A percentile compares a stretch with the other conserved stretches of the same genome.
Evolutionary conservation across 2,113 vertebrate species (phyloP).

Genomic region (Carassius carassius): DNA sequence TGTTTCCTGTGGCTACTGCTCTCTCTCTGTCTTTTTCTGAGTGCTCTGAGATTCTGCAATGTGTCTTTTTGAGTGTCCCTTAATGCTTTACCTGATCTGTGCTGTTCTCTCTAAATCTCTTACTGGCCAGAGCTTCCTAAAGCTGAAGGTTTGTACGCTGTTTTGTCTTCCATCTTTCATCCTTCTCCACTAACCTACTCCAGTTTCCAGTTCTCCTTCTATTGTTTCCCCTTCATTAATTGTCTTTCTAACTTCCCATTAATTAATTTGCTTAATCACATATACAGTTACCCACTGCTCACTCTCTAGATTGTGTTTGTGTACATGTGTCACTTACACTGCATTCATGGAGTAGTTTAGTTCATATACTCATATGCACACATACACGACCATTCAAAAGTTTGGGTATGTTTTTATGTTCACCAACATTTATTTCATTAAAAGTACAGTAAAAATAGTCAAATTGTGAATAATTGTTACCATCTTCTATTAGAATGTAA

Average conservation of each 20-base stretch:
- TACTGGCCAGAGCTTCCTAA: constrained; percentile 99
- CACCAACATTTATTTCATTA: background rate
- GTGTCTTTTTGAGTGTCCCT: constrained; percentile 57
- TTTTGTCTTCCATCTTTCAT: constrained; percentile 71
- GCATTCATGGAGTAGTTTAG: background rate
- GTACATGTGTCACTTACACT: constrained; percentile 15
- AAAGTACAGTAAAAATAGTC: background rate
- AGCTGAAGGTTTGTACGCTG: constrained; percentile 99
- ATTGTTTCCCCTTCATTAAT: constrained; percentile 32
- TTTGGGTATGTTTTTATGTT: too few species aligned
- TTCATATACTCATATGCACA: background rate
- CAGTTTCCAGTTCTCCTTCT: constrained; percentile 56
- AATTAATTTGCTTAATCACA: background rate
- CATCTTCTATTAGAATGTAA: background rate
- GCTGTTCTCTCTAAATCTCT: constrained; percentile 88
- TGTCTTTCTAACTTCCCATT: constrained; percentile 11
- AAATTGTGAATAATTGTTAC: background rate
- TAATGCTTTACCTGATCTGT: constrained; percentile 81
- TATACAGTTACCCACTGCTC: background rate
- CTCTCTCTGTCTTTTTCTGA: background rate
- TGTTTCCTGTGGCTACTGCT: background rate
- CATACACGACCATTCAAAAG: too few species aligned
- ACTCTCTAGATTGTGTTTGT: constrained; percentile 2
- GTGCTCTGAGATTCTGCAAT: constrained; percentile 37
- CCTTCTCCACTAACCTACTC: background rate